Percentiles rank a stretch among this genome's conserved stretches.
These are phyloP conservation scores for Aeoliscus strigatus DNA, from an alignment of 2,797 vertebrate species.

Conservation along the genomic window DNA sequence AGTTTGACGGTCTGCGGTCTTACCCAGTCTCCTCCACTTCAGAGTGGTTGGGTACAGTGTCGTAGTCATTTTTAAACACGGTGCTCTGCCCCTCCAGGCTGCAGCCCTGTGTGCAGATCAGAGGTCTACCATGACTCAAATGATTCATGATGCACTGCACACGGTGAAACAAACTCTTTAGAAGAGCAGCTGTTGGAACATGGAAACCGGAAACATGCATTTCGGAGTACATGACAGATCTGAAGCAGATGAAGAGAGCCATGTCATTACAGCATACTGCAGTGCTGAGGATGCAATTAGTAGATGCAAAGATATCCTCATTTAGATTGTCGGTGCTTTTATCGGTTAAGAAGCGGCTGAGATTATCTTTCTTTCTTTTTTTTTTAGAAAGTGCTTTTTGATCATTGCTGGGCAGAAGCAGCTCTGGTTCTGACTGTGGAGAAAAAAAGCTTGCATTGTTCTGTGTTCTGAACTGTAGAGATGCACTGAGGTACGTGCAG, in stretches of 20 bases:
- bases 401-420: conserved; percentile 10
- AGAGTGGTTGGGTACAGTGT: conserved; percentile 79
- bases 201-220: conserved; percentile 58
- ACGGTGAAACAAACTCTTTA: conserved; percentile 1
- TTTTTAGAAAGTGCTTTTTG: conserved; percentile 10
- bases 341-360: conserved; percentile 6
- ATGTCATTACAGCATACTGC: conserved; percentile 7
- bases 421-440: conserved; percentile 6
- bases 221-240: conserved; percentile 37
- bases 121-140: conserved; percentile 14
- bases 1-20: conserved; percentile 14
- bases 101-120: conserved; percentile 74
- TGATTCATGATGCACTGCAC: not conserved
- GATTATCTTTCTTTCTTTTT: conserved; percentile 7
- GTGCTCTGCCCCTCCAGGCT: conserved; percentile 88
- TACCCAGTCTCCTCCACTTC: conserved; percentile 85
- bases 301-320: conserved; percentile 34
- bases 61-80: conserved; percentile 85
- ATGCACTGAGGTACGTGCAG: conserved; percentile 61
- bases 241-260: conserved; percentile 29
- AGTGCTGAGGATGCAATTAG: conserved; percentile 60
- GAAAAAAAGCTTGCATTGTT: conserved; percentile 15
- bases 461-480: conserved; percentile 36
- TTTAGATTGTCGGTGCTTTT: conserved; percentile 10
- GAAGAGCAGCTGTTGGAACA: conserved; percentile 3